Base-by-base conservation (phyloP, 2,113 vertebrate genomes). In the Xiphophorus hellerii region DNA sequence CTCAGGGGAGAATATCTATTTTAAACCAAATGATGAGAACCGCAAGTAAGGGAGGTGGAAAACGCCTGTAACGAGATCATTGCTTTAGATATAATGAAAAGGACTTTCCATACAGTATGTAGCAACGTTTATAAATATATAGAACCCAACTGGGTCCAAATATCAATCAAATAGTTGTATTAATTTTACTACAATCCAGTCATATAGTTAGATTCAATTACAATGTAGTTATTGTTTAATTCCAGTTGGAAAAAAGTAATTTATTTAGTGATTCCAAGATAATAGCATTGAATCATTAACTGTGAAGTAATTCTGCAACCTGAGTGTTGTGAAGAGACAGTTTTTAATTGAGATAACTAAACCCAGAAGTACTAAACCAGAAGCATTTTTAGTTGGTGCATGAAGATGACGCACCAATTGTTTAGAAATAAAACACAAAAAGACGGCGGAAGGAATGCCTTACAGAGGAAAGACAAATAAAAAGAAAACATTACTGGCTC, bases 1-100 rank as follows among this genome's bases (percentile, higher is more conserved):
- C 89, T 81, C 89, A 37, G 58, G 84, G 87, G 89, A 90, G 62
- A 25, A 4, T 3, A 29, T 85, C 84, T 90, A 89, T 90, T 92
- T 90, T 72, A 78, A 87, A 78, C 64, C 61, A 73, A 72, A 71
- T 20, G 37, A 17, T 71, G 81, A 87, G 89, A 90, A 90, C 89
- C 78, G 77, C 76, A 76, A 68, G 78, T 67, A 73, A 82, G 80
- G 71, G 48, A 70, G 78, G 75, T 64, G 76, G 51, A 67, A 22
- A 73, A 80, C 15, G 54, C 42, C 29, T 76, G 74, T 37, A 39
- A 62, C 69, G 66, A 71, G 68, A 33, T 74, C 61, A 10, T 4
- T 67, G n/a, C 75, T 80, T 78, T n/a, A 66, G 35, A 67, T 66
- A 44, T 39, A 51, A 61, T 62, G 31, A 81, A 51, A 71, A 71